phyloP scores from a whole-genome alignment of 2,888 invertebrate genomes.

The Mamestra brassicae region DNA sequence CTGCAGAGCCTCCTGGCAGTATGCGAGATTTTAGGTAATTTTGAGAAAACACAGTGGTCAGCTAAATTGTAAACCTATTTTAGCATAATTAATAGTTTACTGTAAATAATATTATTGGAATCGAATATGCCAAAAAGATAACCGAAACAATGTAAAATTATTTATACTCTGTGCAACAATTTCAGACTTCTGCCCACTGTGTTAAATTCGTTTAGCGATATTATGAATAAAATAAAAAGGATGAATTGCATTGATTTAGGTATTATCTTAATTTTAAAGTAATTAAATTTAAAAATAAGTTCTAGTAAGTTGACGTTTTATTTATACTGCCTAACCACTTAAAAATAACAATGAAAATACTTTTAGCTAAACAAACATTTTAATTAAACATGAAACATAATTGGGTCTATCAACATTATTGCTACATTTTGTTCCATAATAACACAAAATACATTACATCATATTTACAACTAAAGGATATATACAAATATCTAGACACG shows the following conservation, averaged over 20 bases:
- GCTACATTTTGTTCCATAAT: constrained; percentile 27
- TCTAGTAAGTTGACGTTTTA: constrained; percentile 72
- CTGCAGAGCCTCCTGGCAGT: constrained; percentile 30
- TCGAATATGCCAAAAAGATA: constrained; percentile 55
- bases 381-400: constrained; percentile 32
- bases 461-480: constrained; percentile 30
- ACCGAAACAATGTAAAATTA: constrained; percentile 7
- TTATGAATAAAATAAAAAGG: constrained; percentile 54
- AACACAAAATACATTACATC: constrained; percentile 1
- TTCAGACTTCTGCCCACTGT: constrained; percentile 41
- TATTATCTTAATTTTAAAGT: constrained; percentile 71
- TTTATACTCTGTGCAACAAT: constrained; percentile 12
- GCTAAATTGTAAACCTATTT: not conserved
- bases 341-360: constrained; percentile 9
- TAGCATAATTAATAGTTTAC: constrained; percentile 11
- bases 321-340: constrained; percentile 44
- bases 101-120: constrained; percentile 55
- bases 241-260: constrained; percentile 71
- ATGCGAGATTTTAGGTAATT: constrained; percentile 41
- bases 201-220: constrained; percentile 51
- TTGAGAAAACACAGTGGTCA: constrained; percentile 52
- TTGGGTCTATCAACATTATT: constrained; percentile 42
- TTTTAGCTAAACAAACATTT: constrained; percentile 36
- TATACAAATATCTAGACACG: constrained; percentile 17
- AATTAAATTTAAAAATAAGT: constrained; percentile 69